Evolutionary conservation across 2,797 vertebrate species (phyloP).

Genomic region (Cryptoprocta ferox): DNA sequence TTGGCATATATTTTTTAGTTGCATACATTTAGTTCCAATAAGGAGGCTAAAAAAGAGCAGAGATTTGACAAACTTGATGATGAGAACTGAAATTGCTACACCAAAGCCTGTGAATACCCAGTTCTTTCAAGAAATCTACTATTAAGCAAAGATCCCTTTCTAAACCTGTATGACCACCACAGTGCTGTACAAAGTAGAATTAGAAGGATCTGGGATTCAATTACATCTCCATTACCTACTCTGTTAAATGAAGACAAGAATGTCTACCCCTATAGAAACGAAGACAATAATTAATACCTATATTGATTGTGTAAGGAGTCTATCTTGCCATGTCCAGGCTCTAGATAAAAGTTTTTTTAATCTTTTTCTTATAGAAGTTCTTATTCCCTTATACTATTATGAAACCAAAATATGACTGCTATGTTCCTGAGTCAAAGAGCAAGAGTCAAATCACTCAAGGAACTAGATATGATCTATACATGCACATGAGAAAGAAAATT

Average conservation of each 20-base stretch:
- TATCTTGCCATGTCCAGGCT: neutral
- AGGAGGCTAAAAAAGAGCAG: neutral
- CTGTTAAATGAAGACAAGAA: conserved; percentile 45
- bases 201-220: conserved; percentile 10
- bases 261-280: neutral
- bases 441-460: neutral
- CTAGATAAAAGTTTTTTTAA: neutral
- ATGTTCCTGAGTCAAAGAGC: conserved; percentile 29
- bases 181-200: neutral
- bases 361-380: neutral
- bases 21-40: neutral
- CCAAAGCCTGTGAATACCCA: neutral
- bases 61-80: neutral
- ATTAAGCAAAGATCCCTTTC: neutral
- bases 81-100: neutral
- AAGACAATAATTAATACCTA: neutral
- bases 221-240: neutral
- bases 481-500: neutral
- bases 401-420: neutral
- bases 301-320: neutral
- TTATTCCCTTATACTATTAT: neutral
- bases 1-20: conserved; percentile 14
- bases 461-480: neutral
- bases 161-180: neutral
- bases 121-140: conserved; percentile 16